Conservation (phyloP, 2,113 vertebrate species). For the Odocoileus virginianus region DNA sequence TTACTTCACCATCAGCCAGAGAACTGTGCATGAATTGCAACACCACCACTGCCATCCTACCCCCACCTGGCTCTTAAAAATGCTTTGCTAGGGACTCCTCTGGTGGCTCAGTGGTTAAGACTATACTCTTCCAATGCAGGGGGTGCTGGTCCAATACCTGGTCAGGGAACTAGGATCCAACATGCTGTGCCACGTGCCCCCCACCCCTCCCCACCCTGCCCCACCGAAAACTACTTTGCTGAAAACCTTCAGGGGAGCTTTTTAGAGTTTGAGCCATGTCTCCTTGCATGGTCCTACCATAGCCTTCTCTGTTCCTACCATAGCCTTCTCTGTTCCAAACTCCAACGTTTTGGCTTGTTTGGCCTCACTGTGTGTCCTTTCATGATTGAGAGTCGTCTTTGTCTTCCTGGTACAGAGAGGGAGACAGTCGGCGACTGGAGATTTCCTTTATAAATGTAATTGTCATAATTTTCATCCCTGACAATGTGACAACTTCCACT, state of each 20-base stretch:
- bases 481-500: not conserved
- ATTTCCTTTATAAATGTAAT: not conserved
- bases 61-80: not conserved
- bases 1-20: not conserved
- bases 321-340: not conserved
- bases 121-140: not conserved
- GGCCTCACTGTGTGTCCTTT: not conserved
- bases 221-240: not conserved
- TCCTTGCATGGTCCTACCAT: not conserved
- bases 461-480: not conserved
- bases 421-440: not conserved
- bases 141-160: not conserved
- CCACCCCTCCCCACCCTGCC: accelerated
- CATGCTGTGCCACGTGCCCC: not conserved
- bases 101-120: not conserved
- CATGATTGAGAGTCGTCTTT: not conserved
- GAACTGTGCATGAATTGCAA: not conserved
- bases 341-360: not conserved
- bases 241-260: not conserved
- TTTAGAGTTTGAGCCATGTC: not conserved
- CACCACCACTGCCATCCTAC: not conserved
- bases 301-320: not conserved
- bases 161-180: not conserved
- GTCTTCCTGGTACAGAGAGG: not conserved
- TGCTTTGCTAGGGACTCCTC: not conserved